Evolutionary conservation across 2,888 invertebrate genomes (phyloP).

Genomic region (Drosophila rellima): DNA sequence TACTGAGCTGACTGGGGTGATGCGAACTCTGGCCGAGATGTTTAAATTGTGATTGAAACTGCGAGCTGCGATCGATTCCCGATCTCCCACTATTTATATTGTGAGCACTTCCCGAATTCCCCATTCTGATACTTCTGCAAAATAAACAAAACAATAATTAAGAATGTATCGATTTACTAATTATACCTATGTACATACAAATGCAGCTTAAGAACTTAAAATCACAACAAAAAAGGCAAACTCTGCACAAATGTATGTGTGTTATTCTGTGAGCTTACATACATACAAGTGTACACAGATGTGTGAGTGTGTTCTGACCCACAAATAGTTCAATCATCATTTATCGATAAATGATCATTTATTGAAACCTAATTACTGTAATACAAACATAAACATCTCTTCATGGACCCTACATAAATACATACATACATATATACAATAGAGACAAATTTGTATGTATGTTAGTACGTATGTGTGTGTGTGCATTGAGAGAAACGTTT

Average conservation of each 20-base stretch:
- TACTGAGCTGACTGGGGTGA: constrained; percentile 34
- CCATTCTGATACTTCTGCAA: constrained; percentile 63
- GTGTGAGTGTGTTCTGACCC: constrained; percentile 7
- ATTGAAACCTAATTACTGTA: constrained; percentile 22
- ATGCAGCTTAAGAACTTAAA: background rate
- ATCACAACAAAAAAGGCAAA: constrained; percentile 1
- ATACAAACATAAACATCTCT: constrained; percentile 1
- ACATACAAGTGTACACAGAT: background rate
- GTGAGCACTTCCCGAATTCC: constrained; percentile 81
- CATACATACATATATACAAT: background rate
- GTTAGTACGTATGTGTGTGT: constrained; percentile 2
- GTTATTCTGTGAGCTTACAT: no score
- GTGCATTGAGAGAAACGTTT: constrained; percentile 24
- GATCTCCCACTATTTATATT: constrained; percentile 64
- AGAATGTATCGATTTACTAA: background rate
- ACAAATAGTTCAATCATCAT: constrained; percentile 13
- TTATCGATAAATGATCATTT: constrained; percentile 7
- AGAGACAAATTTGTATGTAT: background rate
- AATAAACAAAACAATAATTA: background rate
- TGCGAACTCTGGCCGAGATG: constrained; percentile 33
- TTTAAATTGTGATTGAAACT: constrained; percentile 57
- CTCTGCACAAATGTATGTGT: background rate
- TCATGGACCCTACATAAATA: constrained; percentile 4
- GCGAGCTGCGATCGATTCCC: constrained; percentile 59
- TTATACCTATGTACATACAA: background rate